These are phyloP conservation scores for Urocolius indicus DNA, from an alignment of 2,113 vertebrate genomes.

Conservation along the genomic window DNA sequence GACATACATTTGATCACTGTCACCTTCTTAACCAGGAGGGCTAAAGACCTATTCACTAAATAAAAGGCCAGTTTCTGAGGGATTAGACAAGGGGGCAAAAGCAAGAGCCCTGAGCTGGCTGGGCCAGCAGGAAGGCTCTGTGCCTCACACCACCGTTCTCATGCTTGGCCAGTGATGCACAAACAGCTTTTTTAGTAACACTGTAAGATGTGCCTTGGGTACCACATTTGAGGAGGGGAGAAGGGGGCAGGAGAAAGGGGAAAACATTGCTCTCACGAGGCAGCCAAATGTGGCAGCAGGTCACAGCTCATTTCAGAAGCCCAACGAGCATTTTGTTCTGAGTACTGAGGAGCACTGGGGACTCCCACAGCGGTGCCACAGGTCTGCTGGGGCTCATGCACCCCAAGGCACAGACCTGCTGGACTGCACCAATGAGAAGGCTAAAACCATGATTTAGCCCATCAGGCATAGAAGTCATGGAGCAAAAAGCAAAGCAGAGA, in stretches of 20 bases:
- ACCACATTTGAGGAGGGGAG: background rate
- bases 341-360: background rate
- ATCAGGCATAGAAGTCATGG: background rate
- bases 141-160: background rate
- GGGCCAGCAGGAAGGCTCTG: accelerated
- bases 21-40: background rate
- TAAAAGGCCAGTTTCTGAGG: background rate
- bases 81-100: background rate
- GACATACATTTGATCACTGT: accelerated
- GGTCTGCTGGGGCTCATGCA: background rate
- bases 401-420: background rate
- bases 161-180: background rate
- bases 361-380: accelerated
- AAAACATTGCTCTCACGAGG: background rate
- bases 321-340: background rate
- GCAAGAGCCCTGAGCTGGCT: background rate
- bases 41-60: background rate
- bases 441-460: background rate
- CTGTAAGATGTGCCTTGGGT: accelerated
- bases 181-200: background rate
- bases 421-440: background rate
- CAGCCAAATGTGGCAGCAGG: background rate
- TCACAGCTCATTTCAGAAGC: background rate
- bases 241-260: background rate
- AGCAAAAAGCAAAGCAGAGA: background rate